Evolutionary conservation across 2,797 vertebrate species (phyloP).

Genomic region (Anguilla megastoma): DNA sequence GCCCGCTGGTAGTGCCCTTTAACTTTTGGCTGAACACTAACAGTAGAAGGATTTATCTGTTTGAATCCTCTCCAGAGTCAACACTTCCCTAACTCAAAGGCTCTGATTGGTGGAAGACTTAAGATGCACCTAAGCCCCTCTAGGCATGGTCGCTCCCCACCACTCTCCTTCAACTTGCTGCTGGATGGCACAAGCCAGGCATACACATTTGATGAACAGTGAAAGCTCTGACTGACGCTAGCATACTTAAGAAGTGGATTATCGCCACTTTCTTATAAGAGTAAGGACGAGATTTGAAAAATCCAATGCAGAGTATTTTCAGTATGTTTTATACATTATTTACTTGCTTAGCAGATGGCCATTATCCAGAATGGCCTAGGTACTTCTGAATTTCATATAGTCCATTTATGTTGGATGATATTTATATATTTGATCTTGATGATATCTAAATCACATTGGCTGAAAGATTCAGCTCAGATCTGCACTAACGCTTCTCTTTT

Average conservation of each 20-base stretch:
- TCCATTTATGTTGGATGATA: neutral
- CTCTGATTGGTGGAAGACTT: neutral
- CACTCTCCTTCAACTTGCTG: neutral
- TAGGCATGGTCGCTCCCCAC: neutral
- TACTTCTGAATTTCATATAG: neutral
- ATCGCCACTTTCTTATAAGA: neutral
- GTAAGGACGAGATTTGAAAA: neutral
- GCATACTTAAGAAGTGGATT: neutral
- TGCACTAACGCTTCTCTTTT: neutral
- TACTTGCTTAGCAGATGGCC: neutral
- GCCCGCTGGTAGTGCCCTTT: slow-evolving; percentile 23
- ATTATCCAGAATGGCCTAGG: neutral
- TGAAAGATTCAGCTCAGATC: neutral
- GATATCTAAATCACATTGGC: neutral
- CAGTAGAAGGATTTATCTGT: neutral
- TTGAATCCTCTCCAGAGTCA: neutral
- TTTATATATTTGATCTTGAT: neutral
- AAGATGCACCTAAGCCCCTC: neutral
- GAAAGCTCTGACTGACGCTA: neutral
- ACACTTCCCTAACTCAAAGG: neutral
- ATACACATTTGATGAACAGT: slow-evolving; percentile 6
- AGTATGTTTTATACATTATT: neutral
- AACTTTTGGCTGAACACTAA: slow-evolving; percentile 21
- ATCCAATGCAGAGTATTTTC: neutral
- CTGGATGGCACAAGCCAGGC: neutral